These are phyloP conservation scores for Ditula angustiorana DNA, from an alignment of 2,888 invertebrate species.

Conservation along the genomic window DNA sequence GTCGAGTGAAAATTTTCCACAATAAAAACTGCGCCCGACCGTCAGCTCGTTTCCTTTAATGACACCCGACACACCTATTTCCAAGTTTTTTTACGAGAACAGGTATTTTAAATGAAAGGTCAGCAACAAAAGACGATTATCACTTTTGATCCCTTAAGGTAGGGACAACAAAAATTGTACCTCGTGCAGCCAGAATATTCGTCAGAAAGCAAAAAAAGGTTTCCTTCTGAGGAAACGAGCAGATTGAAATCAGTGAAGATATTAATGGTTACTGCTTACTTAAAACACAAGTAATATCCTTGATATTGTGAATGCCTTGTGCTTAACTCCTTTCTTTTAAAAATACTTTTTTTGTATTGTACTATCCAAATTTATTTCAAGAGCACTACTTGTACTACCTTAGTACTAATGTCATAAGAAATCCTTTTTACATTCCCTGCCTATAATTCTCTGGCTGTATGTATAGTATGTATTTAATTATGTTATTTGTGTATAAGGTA, in stretches of 20 bases:
- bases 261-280: neutral
- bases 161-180: conserved; percentile 14
- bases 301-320: no score
- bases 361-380: no score
- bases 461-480: no score
- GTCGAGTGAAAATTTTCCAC: conserved; percentile 34
- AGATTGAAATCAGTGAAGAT: neutral
- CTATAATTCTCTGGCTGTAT: no score
- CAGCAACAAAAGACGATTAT: conserved; percentile 39
- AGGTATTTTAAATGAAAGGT: conserved; percentile 39
- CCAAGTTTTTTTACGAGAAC: conserved; percentile 34
- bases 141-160: conserved; percentile 29
- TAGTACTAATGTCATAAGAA: no score
- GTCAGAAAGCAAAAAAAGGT: neutral
- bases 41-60: conserved; percentile 38
- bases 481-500: no score
- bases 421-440: no score
- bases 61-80: conserved; percentile 33
- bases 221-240: neutral
- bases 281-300: neutral
- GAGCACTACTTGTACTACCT: no score
- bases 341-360: no score
- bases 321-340: no score
- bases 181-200: neutral
- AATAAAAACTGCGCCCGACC: conserved; percentile 27